Percentiles rank a stretch among this genome's conserved stretches.
phyloP scores from a whole-genome alignment of 2,113 vertebrate genomes.

The Carassius auratus region DNA sequence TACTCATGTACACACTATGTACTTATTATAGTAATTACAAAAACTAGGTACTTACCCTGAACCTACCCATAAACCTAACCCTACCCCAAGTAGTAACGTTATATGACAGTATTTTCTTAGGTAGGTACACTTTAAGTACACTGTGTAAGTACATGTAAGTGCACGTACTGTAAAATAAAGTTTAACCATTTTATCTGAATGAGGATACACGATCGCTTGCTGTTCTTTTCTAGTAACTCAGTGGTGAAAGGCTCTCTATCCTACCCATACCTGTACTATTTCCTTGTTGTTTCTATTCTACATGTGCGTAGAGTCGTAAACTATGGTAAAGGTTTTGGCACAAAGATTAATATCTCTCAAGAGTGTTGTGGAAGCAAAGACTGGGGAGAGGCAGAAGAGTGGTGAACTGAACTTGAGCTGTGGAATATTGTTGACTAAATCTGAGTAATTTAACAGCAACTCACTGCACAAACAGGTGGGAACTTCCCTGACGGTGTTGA shows the following conservation, averaged over 20 bases:
- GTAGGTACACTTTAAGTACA: no score
- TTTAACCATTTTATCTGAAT: neutral
- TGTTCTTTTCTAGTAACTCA: neutral
- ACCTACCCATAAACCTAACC: no score
- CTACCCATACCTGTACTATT: neutral
- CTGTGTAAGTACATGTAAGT: no score
- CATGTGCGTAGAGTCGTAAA: neutral
- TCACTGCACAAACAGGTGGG: neutral
- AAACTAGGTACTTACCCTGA: no score
- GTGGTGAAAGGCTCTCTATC: neutral
- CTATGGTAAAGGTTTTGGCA: neutral
- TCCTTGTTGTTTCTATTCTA: neutral
- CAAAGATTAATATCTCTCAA: neutral
- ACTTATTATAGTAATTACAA: no score
- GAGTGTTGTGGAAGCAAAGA: neutral
- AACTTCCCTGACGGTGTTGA: conserved; percentile 10
- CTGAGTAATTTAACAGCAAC: neutral
- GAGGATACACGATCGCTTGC: neutral
- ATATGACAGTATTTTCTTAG: no score
- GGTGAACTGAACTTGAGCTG: neutral
- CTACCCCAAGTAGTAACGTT: no score
- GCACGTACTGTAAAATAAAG: no score
- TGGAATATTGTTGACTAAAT: neutral
- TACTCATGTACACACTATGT: no score
- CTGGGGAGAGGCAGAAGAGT: neutral